phyloP scores from a whole-genome alignment of 2,797 vertebrate genomes.

The Lacerta bilineata region DNA sequence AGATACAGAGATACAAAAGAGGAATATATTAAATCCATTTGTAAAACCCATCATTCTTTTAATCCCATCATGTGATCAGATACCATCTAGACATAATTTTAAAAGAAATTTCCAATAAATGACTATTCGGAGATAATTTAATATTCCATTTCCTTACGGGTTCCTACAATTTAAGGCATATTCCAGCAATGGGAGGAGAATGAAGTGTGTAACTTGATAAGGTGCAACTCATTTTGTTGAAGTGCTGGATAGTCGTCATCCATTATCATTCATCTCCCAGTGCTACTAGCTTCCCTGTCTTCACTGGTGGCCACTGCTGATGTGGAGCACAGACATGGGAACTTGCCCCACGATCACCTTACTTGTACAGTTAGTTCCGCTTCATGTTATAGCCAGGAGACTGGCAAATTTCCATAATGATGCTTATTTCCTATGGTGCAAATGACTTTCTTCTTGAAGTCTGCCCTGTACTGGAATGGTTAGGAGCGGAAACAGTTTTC shows the following conservation, averaged over 20 bases:
- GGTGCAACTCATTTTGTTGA: not conserved
- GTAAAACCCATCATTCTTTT: too few relatives aligned
- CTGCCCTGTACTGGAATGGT: not conserved
- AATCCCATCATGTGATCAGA: too few relatives aligned
- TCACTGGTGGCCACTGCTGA: not conserved
- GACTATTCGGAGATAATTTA: too few relatives aligned
- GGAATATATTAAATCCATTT: too few relatives aligned
- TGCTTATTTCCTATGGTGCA: not conserved
- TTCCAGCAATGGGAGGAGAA: not conserved
- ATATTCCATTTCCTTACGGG: too few relatives aligned
- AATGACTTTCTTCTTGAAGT: not conserved
- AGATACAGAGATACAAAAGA: too few relatives aligned
- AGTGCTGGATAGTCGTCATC: not conserved
- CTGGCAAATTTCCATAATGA: not conserved
- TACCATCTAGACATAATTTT: too few relatives aligned
- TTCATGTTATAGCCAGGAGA: not conserved
- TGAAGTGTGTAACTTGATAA: not conserved
- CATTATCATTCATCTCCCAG: not conserved
- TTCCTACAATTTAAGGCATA: not conserved
- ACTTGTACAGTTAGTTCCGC: not conserved
- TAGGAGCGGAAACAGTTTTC: not conserved
- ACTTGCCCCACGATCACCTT: not conserved
- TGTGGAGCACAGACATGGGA: not conserved
- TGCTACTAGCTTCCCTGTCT: not conserved
- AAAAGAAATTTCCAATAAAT: too few relatives aligned